Conservation (phyloP, 2,113 vertebrate species). For the Elachura formosa region DNA sequence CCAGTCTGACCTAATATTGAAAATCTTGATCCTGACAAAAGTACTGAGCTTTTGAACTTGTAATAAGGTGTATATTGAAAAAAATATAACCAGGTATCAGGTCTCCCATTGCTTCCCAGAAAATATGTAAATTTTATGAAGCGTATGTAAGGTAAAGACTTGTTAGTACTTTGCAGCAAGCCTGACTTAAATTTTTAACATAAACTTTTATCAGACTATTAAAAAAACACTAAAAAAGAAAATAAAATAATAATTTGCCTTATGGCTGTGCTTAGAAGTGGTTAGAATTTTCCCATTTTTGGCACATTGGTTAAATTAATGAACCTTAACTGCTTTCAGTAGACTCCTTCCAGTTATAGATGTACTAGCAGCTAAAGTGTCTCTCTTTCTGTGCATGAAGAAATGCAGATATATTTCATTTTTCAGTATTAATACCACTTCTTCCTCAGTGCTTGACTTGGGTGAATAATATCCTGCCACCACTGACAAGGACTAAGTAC, state of each 20-base stretch:
- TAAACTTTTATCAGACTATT: not conserved
- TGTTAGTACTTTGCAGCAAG: not conserved
- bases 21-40: not conserved
- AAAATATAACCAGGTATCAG: not conserved
- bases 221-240: not conserved
- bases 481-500: rapidly evolving
- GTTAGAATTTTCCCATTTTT: not conserved
- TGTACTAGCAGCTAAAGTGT: not conserved
- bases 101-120: not conserved
- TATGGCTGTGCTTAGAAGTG: not conserved
- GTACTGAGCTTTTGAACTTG: not conserved
- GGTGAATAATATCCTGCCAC: not conserved
- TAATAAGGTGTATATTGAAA: not conserved
- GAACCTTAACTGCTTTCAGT: not conserved
- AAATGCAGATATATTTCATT: not conserved
- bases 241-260: not conserved
- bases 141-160: not conserved
- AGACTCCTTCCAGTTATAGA: not conserved
- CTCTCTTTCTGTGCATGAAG: not conserved
- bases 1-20: not conserved
- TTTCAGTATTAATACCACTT: not conserved
- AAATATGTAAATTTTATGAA: not conserved
- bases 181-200: not conserved
- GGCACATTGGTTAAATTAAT: not conserved
- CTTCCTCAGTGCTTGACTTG: not conserved